Conservation (phyloP, 2,888 invertebrate genomes). For the Leucoptera coffeella region DNA sequence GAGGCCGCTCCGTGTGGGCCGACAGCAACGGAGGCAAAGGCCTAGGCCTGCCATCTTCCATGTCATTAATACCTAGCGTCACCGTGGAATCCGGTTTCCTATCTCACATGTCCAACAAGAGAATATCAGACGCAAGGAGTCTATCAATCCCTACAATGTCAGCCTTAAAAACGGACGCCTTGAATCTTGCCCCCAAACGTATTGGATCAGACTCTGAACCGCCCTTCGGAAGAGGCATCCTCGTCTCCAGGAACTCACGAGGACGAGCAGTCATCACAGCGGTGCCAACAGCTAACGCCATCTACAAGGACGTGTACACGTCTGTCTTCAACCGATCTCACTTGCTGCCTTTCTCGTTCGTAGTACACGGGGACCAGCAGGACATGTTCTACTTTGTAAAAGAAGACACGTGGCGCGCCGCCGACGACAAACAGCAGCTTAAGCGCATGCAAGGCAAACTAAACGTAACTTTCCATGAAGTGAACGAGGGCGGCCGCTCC, state of each 20-base stretch:
- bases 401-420: slow-evolving; percentile 84
- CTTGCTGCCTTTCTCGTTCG: slow-evolving; percentile 80
- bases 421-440: slow-evolving; percentile 81
- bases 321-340: slow-evolving; percentile 88
- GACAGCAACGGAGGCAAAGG: slow-evolving; percentile 43
- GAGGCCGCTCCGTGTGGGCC: slow-evolving; percentile 51
- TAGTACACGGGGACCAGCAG: slow-evolving; percentile 82
- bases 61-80: slow-evolving; percentile 61
- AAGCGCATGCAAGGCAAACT: slow-evolving; percentile 86
- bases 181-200: slow-evolving; percentile 66
- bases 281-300: slow-evolving; percentile 84
- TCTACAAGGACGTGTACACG: slow-evolving; percentile 87
- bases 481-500: slow-evolving; percentile 68
- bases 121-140: slow-evolving; percentile 70
- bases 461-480: slow-evolving; percentile 87
- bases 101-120: slow-evolving; percentile 71
- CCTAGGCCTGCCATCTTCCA: slow-evolving; percentile 53
- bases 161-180: slow-evolving; percentile 71
- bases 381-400: slow-evolving; percentile 93
- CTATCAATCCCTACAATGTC: slow-evolving; percentile 75
- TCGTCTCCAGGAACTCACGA: slow-evolving; percentile 73
- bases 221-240: slow-evolving; percentile 80
- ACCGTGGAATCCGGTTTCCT: slow-evolving; percentile 79
- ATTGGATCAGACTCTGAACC: slow-evolving; percentile 82
- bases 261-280: slow-evolving; percentile 79